Base-by-base conservation (phyloP, 1,140 invertebrate genomes). In the Lanistes nyassanus region DNA sequence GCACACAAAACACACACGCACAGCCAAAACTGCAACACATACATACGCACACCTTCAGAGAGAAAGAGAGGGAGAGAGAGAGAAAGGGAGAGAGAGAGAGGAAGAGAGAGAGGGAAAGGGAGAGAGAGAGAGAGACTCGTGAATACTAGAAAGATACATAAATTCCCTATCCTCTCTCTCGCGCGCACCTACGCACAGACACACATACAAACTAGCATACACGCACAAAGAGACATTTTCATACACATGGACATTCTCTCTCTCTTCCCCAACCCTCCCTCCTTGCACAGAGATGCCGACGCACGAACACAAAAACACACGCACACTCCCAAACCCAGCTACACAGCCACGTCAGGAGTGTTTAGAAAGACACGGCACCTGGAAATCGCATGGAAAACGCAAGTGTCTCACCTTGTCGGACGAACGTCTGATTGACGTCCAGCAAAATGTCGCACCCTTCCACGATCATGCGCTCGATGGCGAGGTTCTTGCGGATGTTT, bases 401-500 rank as follows among this genome's bases (percentile, higher is more conserved):
- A 16, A 47, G 9, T 47, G 42, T 31, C 80, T 79, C 80, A 90
- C 89, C 90, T 86, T 90, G 88, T 76, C 90, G 81, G 39, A 90
- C 88, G 83, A 90, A 90, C 9, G 96, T 95, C 91, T 98, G 96
- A 90, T 97, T 97, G 23, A 97, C 96, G 85, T 98, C 96, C 39
- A 98, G 90, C 60, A 98, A 90, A 82, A 98, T 97, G 88, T 98
- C 96, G 90, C 96, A 98, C 5, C 96, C 96, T 88, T 97, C 96
- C 0, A 97, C 93, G 67, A 98, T 98, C 95, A 98, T 97, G 74
- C 96, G 90, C 89, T 98, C 96, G 26, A 97, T 95, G 0, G 96
- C 95, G 77, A 98, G 90, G 87, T 98, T 98, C 87, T 97, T 97
- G 26, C 96, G 89, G 60, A 98, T 92, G 90, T 97, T 97, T 89